Conservation (phyloP, 2,888 invertebrate genomes). For the Diarsia mendica region DNA sequence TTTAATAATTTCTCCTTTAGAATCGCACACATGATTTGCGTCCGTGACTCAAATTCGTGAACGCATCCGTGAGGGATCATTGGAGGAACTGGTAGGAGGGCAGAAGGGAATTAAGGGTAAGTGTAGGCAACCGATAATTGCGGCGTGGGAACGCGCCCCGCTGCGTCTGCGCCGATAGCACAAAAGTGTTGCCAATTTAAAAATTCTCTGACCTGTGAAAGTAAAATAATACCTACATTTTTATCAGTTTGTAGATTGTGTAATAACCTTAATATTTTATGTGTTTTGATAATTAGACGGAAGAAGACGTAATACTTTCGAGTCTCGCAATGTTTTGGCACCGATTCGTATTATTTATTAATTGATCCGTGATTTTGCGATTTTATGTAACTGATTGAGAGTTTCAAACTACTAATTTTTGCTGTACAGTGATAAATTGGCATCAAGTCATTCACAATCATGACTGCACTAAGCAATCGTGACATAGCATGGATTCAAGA, state of each 20-base stretch:
- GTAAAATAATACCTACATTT: conserved; percentile 39
- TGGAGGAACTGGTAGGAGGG: conserved; percentile 77
- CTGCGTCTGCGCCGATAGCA: conserved; percentile 57
- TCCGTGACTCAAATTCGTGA: conserved; percentile 69
- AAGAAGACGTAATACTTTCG: conserved; percentile 49
- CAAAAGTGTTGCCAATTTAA: conserved; percentile 46
- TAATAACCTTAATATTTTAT: conserved; percentile 58
- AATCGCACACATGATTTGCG: conserved; percentile 15
- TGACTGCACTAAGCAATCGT: background rate
- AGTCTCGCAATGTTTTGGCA: conserved; percentile 49
- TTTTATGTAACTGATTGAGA: conserved; percentile 44
- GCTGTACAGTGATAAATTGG: background rate
- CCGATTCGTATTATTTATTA: conserved; percentile 48
- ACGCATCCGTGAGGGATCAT: conserved; percentile 66
- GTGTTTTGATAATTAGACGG: conserved; percentile 39
- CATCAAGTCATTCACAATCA: background rate
- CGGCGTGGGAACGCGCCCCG: conserved; percentile 83
- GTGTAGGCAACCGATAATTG: conserved; percentile 87
- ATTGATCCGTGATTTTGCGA: conserved; percentile 31
- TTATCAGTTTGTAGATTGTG: conserved; percentile 31
- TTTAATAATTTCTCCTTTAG: conserved; percentile 7
- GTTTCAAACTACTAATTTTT: conserved; percentile 1
- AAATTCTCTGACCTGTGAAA: conserved; percentile 45
- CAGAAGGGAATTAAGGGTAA: conserved; percentile 85
- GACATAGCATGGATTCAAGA: background rate